Conservation (phyloP, 2,888 invertebrate genomes). For the Heteropelma amictum region DNA sequence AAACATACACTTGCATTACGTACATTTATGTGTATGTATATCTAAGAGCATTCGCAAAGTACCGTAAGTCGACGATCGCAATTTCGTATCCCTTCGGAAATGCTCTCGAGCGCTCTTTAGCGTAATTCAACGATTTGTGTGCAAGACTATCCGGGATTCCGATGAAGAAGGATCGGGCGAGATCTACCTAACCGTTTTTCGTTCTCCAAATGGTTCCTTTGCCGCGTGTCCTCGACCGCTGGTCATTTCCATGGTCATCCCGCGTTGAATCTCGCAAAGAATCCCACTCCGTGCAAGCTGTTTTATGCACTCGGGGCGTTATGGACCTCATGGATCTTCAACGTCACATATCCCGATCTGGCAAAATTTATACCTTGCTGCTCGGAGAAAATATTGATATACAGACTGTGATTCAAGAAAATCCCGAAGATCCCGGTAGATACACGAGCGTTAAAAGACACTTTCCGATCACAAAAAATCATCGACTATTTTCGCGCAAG, state of each 20-base stretch:
- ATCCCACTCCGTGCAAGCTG: neutral
- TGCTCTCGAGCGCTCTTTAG: slow-evolving; percentile 64
- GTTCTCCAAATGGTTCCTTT: neutral
- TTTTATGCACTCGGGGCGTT: slow-evolving; percentile 7
- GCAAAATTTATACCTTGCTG: slow-evolving; percentile 32
- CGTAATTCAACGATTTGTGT: slow-evolving; percentile 76
- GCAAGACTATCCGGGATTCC: slow-evolving; percentile 70
- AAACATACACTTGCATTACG: neutral
- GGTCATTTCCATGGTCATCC: slow-evolving; percentile 61
- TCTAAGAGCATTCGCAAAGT: slow-evolving; percentile 10
- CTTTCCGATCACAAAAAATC: too few species aligned
- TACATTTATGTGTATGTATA: neutral
- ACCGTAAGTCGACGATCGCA: slow-evolving; percentile 28
- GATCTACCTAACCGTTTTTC: slow-evolving; percentile 49
- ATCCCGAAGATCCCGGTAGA: neutral
- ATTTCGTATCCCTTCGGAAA: slow-evolving; percentile 50
- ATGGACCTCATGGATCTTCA: slow-evolving; percentile 25
- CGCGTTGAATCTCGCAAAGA: slow-evolving; percentile 47
- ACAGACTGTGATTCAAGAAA: neutral
- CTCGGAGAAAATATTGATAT: slow-evolving; percentile 30
- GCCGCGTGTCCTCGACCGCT: slow-evolving; percentile 21
- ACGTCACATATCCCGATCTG: neutral
- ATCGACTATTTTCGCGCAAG: too few species aligned
- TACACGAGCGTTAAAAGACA: neutral
- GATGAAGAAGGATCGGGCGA: slow-evolving; percentile 58